These are phyloP conservation scores for Mycalesis mineus DNA, from an alignment of 2,888 invertebrate species.

Conservation along the genomic window DNA sequence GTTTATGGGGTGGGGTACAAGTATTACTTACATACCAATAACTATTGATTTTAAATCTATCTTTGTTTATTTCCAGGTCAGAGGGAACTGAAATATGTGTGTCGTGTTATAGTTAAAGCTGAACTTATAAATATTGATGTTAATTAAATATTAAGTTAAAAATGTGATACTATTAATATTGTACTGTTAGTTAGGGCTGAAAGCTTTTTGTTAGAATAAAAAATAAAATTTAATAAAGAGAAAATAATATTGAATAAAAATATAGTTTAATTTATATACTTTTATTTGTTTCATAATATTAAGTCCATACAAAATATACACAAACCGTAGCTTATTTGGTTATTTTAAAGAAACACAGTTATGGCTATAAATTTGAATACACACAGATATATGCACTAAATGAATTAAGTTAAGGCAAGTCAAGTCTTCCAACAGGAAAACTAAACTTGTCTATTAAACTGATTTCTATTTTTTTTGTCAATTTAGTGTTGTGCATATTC, in stretches of 20 bases:
- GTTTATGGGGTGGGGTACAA: too few relatives aligned
- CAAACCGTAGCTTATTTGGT: not conserved
- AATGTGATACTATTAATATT: conserved; percentile 31
- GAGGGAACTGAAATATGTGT: conserved; percentile 58
- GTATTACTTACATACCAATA: too few relatives aligned
- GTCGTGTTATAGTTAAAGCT: conserved; percentile 51
- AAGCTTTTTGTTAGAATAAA: not conserved
- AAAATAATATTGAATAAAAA: too few relatives aligned
- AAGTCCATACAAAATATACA: conserved; percentile 8
- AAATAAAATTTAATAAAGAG: not conserved
- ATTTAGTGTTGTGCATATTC: too few relatives aligned
- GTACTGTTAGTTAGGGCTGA: conserved; percentile 1
- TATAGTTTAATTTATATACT: not conserved
- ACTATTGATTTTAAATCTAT: too few relatives aligned
- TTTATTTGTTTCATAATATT: not conserved
- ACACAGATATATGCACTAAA: too few relatives aligned
- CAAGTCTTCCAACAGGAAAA: too few relatives aligned
- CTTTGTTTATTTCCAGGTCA: conserved; percentile 45
- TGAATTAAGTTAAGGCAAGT: too few relatives aligned
- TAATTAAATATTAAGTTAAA: conserved; percentile 23
- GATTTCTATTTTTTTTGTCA: too few relatives aligned
- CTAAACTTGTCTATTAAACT: not conserved
- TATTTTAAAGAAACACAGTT: not conserved
- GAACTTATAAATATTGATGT: conserved; percentile 3
- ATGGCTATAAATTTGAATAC: too few relatives aligned